phyloP scores from a whole-genome alignment of 2,888 invertebrate species.

The Eretmocerus hayati region DNA sequence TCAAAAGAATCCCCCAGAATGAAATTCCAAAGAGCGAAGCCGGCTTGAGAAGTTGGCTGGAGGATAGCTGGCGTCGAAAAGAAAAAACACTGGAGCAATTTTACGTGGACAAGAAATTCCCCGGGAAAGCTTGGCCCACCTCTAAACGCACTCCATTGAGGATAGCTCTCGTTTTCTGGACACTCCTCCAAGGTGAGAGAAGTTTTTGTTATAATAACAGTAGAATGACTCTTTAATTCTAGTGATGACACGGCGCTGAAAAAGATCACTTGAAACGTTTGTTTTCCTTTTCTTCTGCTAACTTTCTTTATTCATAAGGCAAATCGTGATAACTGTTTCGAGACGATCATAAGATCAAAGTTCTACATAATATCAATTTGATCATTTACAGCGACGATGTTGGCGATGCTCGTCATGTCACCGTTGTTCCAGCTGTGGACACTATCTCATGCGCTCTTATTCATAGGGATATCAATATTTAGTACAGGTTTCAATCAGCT shows the following conservation, averaged over 20 bases:
- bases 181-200: constrained; percentile 46
- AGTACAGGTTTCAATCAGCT: constrained; percentile 39
- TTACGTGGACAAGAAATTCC: constrained; percentile 51
- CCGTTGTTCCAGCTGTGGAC: constrained; percentile 40
- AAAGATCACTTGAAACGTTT: too few species aligned
- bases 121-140: constrained; percentile 41
- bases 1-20: constrained; percentile 59
- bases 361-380: too few species aligned
- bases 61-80: constrained; percentile 61
- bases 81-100: constrained; percentile 58
- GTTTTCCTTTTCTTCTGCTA: too few species aligned
- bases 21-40: constrained; percentile 56
- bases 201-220: too few species aligned
- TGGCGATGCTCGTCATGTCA: constrained; percentile 35
- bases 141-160: constrained; percentile 44
- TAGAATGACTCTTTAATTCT: too few species aligned
- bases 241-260: too few species aligned
- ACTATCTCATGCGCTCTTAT: constrained; percentile 32
- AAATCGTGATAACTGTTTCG: too few species aligned
- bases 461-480: constrained; percentile 35
- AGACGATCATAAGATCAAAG: neutral
- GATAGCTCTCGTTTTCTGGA: constrained; percentile 61
- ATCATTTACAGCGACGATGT: constrained; percentile 17
- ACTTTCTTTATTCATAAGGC: too few species aligned
- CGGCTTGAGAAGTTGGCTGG: constrained; percentile 57